Evolutionary conservation across 30 jellyfish, hydroid and myxozoan genomes (phyloP), one percentile per base, ranked within the genome.

Genomic region (Hydractinia echinata): DNA sequence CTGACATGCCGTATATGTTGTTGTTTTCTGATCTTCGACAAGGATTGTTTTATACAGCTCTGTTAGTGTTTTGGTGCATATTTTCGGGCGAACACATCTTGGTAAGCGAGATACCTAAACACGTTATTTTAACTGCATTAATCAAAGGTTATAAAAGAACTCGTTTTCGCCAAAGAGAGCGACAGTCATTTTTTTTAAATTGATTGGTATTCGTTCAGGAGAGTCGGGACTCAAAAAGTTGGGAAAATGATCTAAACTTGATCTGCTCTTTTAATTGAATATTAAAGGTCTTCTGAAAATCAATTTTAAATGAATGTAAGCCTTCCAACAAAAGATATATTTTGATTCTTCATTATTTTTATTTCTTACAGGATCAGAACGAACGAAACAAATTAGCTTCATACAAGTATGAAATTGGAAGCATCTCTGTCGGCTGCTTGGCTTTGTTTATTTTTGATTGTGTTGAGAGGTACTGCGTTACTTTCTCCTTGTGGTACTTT

Each of bases 11-110:
- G 5, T 92, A 61, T 72, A 92, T 92, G 96, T 58, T 87, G 58
- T 74, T 92, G 18, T 30, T 92, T 8, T 92, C 98, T 8, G 98
- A 92, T 62, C 48, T 92, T 3, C 96, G 98, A 48, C 98, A 92
- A 86, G 98, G 98, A 55, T 85, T 87, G 52, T 92, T 92, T 72
- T 92, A 92, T 76, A 95, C 96, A 21, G 87, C 88, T 44, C 84
- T 92, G 39, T 84, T 92, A 18, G 66, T 87, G 21, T 92, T 87
- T 76, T 92, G 98, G 98, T 85, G 96, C 77, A 61, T 92, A 53
- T 92, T 92, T 81, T 96, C 95, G 62, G 98, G 98, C 19, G 98
- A 92, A 76, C 98, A 92, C 70, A 92, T 92, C 18, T 74, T 92
- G 79, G 98, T 92, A 79, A 70, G 97, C 61, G 13, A 6, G 69